phyloP scores from a whole-genome alignment of 2,888 invertebrate species.

The Ctena decussata region DNA sequence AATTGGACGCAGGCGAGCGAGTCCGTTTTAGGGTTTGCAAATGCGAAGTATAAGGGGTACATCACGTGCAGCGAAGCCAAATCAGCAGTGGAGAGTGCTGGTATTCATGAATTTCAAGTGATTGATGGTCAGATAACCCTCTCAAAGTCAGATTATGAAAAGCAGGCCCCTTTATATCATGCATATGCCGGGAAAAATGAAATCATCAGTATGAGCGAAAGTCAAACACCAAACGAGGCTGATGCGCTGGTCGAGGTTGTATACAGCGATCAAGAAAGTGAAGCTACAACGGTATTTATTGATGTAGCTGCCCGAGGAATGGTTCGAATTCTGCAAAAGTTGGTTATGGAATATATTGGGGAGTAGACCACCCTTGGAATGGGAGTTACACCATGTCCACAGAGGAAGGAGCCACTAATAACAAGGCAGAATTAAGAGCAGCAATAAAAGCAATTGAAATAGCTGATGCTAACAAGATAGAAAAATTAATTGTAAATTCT shows the following conservation, averaged over 20 bases:
- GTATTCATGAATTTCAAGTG: background rate
- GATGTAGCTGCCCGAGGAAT: background rate
- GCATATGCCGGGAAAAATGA: background rate
- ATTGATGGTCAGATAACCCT: background rate
- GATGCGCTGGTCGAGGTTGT: background rate
- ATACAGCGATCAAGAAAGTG: background rate
- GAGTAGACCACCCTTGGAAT: background rate
- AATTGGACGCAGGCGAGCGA: background rate
- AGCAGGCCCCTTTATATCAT: background rate
- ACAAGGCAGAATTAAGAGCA: background rate
- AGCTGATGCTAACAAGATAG: background rate
- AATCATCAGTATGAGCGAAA: background rate
- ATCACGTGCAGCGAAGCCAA: background rate
- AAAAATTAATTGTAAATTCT: background rate
- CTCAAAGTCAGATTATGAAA: background rate
- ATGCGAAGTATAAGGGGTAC: background rate
- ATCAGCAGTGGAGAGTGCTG: background rate
- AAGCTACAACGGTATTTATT: too few species aligned
- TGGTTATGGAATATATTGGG: background rate
- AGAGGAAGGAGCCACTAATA: background rate
- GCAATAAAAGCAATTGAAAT: background rate
- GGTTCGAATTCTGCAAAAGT: background rate
- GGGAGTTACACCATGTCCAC: background rate
- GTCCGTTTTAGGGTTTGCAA: background rate
- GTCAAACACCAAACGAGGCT: background rate